Base-by-base conservation (phyloP, 2,888 invertebrate genomes). In the Dascillus cervinus region DNA sequence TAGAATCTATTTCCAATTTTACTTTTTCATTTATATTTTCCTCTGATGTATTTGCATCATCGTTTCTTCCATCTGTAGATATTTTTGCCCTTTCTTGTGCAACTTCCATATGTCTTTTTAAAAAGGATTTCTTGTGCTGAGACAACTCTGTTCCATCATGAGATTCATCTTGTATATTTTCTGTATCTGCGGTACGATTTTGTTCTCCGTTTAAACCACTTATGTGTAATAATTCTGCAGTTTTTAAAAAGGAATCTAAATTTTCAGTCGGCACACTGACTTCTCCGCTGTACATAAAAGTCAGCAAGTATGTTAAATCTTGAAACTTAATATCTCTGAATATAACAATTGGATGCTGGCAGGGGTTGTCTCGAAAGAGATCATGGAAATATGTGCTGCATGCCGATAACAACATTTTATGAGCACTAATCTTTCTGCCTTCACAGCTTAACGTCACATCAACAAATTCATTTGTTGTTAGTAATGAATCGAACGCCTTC, bases 381-480 rank as follows among this genome's bases (percentile, higher is more conserved):
- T 52, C 45, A 24, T 49, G 46, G 56, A 89, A 88, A 58, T 87
- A 89, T 46, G 75, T 75, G 53, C 88, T 88, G 58, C 88, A 89
- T 3, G 87, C 87, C 0, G 87, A 85, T 12, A 89, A 68, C 29
- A 89, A 72, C 71, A 88, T 80, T 70, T 83, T 86, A 57, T 89
- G 89, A 20, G 88, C 88, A 53, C 79, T 79, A 44, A 89, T 81
- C 65, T 81, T 79, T 38, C 80, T 78, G 41, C 88, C 88, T 61
- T 88, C 88, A 57, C 86, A 87, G 60, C 84, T 83, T 42, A 89
- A 67, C 37, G 87, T 89, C 30, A 88, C 88, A 69, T 89, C 89
- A 31, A 86, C 85, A 42, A 88, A 66, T 66, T 74, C 79, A 62
- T 76, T 75, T 52, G 74, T 73, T 45, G 71, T 70, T 32, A 75